phyloP scores from a whole-genome alignment of 2,113 vertebrate species.

The Tachysurus vachellii region DNA sequence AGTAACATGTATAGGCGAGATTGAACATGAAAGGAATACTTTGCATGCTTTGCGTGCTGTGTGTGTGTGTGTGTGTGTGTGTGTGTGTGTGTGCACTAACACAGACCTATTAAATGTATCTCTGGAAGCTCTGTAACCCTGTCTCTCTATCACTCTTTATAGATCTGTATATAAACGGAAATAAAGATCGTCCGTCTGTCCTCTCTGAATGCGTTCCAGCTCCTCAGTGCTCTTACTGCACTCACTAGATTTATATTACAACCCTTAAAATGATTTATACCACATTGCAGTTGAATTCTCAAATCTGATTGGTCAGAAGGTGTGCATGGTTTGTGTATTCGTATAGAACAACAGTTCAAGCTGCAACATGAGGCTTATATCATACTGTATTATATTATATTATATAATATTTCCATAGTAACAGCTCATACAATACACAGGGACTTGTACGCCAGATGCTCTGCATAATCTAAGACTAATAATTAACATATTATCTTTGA shows the following conservation, averaged over 20 bases:
- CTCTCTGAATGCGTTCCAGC: not conserved
- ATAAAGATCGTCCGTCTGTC: not conserved
- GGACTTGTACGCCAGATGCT: not conserved
- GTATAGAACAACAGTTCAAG: not conserved
- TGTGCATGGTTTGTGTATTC: not conserved
- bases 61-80: constrained; percentile 16
- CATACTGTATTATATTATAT: not conserved
- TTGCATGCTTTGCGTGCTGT: not conserved
- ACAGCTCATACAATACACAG: not conserved
- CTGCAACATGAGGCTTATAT: not conserved
- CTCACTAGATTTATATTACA: not conserved
- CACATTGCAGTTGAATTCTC: not conserved
- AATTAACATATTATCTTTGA: not conserved
- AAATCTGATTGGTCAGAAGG: not conserved
- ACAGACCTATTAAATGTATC: not conserved
- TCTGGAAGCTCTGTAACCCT: not conserved
- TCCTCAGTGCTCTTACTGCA: not conserved
- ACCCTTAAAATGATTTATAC: not conserved
- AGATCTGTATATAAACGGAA: not conserved
- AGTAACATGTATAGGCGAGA: constrained; percentile 25
- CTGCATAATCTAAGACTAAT: not conserved
- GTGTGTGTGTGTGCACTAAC: constrained; percentile 30
- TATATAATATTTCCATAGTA: not conserved
- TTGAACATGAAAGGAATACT: constrained; percentile 19
- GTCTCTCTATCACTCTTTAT: not conserved